These are phyloP conservation scores for Frieseomelitta varia DNA, from an alignment of 1,140 invertebrate species.

Conservation along the genomic window DNA sequence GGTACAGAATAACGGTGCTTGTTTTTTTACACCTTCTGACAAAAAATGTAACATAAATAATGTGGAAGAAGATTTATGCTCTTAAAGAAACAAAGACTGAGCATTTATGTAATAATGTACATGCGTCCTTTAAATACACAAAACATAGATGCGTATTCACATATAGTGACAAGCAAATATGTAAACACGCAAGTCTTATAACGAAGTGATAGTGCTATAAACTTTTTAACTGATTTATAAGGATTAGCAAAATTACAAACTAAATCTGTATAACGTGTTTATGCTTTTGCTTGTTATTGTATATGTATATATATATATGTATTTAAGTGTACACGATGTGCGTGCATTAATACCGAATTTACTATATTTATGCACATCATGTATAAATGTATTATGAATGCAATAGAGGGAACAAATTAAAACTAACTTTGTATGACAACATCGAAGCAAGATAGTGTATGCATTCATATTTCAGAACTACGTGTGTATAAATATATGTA, in stretches of 20 bases:
- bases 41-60: constrained; percentile 47
- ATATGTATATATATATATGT: constrained; percentile 67
- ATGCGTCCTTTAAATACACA: constrained; percentile 54
- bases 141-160: constrained; percentile 58
- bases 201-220: not conserved
- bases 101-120: constrained; percentile 51
- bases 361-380: constrained; percentile 33
- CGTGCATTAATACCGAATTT: constrained; percentile 49
- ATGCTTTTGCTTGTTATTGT: constrained; percentile 44
- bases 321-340: constrained; percentile 60
- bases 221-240: not conserved
- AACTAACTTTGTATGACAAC: constrained; percentile 12
- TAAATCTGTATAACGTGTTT: not conserved
- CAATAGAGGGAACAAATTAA: constrained; percentile 32
- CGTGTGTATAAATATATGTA: constrained; percentile 31
- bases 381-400: constrained; percentile 31
- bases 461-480: constrained; percentile 23
- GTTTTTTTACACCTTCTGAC: constrained; percentile 35
- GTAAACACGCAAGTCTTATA: not conserved
- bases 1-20: constrained; percentile 46
- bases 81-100: constrained; percentile 63
- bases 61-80: constrained; percentile 49
- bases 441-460: constrained; percentile 18
- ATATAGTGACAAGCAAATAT: not conserved
- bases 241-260: not conserved